Base-by-base conservation (phyloP, 2,113 vertebrate species). In the Aplodontia rufa region DNA sequence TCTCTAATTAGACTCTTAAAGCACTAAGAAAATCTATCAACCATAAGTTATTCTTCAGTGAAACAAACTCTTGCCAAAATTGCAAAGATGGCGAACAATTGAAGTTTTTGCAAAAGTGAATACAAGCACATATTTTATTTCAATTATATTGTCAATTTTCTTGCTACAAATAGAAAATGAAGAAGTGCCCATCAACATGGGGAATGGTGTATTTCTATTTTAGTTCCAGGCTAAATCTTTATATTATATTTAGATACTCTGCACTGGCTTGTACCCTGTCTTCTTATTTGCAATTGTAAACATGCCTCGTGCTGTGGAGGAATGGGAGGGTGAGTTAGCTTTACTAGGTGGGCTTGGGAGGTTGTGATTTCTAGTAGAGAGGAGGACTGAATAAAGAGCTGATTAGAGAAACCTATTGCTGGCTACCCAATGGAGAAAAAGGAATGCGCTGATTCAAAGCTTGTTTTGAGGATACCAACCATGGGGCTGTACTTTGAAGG, bases 61-160 rank as follows among this genome's bases (percentile, higher is more conserved):
- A 98, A 98, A 95, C 94, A 96, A 98, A 98, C 97, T 97, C 97
- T 97, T 95, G 94, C 96, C 93, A 98, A 97, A 95, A 97, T 98
- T 98, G 96, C 96, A 98, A 97, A 97, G 97, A 96, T 96, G 69
- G 58, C 95, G 96, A 97, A 98, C 98, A 98, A 98, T 98, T 98
- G 97, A 97, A 98, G 96, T 97, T 95, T 96, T 96, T 91, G 91
- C 83, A 90, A 90, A 96, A 94, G 47, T 55, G 45, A 94, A 82
- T 82, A 84, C 16, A 78, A 93, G 62, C 79, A 96, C 64, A 82
- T 97, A 93, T 96, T 95, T 97, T 97, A 96, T 90, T 94, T 97
- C 94, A 97, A 97, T 92, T 55, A 85, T 78, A 81, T 87, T 93
- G 95, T 94, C 96, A 94, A 28, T 96, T 96, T 97, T 74, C 40